Evolutionary conservation across 2,888 invertebrate species (phyloP).

Genomic region (Argyresthia goedartella): DNA sequence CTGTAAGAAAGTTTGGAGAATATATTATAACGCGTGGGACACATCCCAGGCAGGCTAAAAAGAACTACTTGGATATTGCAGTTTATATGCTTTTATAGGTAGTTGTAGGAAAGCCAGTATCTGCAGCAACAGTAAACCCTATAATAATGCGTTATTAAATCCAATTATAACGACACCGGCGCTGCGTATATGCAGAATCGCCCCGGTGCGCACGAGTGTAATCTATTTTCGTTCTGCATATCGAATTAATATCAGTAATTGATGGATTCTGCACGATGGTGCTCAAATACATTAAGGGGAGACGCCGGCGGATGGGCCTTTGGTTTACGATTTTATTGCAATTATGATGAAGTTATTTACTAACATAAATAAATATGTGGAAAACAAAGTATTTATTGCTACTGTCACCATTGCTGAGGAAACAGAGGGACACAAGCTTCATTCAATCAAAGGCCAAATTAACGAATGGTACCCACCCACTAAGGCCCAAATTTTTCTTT

Average conservation of each 20-base stretch:
- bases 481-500: neutral
- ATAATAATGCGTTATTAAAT: neutral
- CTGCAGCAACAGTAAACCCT: neutral
- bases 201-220: conserved; percentile 18
- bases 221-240: conserved; percentile 28
- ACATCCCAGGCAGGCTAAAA: too few relatives aligned
- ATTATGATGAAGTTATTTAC: neutral
- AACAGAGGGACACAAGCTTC: too few relatives aligned
- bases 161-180: neutral
- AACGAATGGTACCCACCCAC: too few relatives aligned
- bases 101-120: too few relatives aligned
- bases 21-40: too few relatives aligned
- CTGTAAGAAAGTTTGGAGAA: too few relatives aligned
- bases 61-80: too few relatives aligned
- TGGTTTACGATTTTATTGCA: neutral
- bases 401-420: neutral
- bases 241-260: conserved; percentile 19
- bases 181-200: conserved; percentile 3
- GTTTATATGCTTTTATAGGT: too few relatives aligned
- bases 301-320: neutral
- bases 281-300: conserved; percentile 1
- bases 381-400: neutral
- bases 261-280: conserved; percentile 10
- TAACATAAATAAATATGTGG: neutral
- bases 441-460: too few relatives aligned